Percentiles rank a stretch among this genome's conserved stretches.
Conservation (phyloP, 2,888 invertebrate genomes). For the Adelphocoris suturalis region DNA sequence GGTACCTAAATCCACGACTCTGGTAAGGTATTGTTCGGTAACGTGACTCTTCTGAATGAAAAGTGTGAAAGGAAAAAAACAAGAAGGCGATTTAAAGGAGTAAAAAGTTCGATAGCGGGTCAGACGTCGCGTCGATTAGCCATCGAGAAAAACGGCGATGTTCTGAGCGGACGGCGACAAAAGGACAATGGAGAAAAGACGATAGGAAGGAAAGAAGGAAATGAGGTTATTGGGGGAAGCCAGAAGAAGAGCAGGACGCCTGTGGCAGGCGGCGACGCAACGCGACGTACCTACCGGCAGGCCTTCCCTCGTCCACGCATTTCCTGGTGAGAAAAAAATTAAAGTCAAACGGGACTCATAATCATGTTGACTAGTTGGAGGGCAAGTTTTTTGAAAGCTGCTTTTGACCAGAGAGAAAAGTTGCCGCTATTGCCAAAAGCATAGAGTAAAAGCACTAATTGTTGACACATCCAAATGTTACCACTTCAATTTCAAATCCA, state of each 20-base stretch:
- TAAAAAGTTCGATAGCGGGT: slow-evolving; percentile 32
- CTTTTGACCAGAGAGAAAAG: too few species aligned
- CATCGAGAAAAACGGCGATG: background rate
- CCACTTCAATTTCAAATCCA: too few species aligned
- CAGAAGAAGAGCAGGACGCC: background rate
- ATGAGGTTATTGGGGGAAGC: slow-evolving; percentile 35
- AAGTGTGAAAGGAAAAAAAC: background rate
- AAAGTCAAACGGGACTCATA: background rate
- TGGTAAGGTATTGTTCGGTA: background rate
- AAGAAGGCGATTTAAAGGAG: slow-evolving; percentile 15
- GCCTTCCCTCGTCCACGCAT: slow-evolving; percentile 1
- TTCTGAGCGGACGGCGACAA: slow-evolving; percentile 1
- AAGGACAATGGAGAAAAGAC: slow-evolving; percentile 31
- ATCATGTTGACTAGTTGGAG: background rate
- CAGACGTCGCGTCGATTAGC: slow-evolving; percentile 36
- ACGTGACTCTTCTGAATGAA: slow-evolving; percentile 25
- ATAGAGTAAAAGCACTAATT: too few species aligned
- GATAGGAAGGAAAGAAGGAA: slow-evolving; percentile 1
- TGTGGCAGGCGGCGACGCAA: background rate
- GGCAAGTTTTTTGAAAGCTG: too few species aligned
- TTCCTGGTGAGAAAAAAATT: background rate
- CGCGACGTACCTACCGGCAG: background rate
- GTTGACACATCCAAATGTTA: too few species aligned
- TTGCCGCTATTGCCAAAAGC: too few species aligned
- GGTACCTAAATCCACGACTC: background rate